Base-by-base conservation (phyloP, 2,113 vertebrate species). In the Cnemophilus loriae region DNA sequence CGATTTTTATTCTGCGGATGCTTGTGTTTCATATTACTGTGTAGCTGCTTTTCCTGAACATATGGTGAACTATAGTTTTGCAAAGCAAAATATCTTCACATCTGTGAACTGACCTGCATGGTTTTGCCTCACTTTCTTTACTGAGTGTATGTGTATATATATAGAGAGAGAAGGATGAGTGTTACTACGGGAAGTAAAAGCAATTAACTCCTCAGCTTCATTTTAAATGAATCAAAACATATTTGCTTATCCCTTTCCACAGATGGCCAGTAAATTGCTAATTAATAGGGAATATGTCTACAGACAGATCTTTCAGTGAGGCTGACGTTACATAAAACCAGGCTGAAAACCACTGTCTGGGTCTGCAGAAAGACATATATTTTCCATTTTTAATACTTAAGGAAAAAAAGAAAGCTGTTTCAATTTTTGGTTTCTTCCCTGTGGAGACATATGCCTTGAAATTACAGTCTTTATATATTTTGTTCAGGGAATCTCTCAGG, bases 341-440 rank as follows among this genome's bases (percentile, higher is more conserved):
- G 39, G 41, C 67, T 90, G 94, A 76, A 95, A 91, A 70, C 27
- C n/a, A 8, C 42, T 59, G 16, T 41, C 78, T 88, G 68, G 18
- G 9, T 46, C 68, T 89, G 42, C 47, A 56, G 39, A 75, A 93
- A 56, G n/a, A 35, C 4, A 19, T 53, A 7, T 35, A 70, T 87
- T 90, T 95, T 90, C 71, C 26, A 64, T 88, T 95, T 91, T 86
- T 93, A 86, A 92, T 95, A 84, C 37, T 33, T 57, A 35, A 13
- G 37, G 1, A 15, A 37, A 85, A 63, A 52, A 69, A 57, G n/a
- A 73, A 53, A 39, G 6, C 50, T 60, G 9, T 80, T 92, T 56
- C 56, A 78, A 6, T 64, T 92, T 83, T 94, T 84, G 50, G 13
- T 91, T 89, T 91, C 64, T 95, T 77, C 52, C 60, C 83, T 65